Base-by-base conservation (phyloP, 2,797 vertebrate genomes). In the Orientallactaga sibirica region DNA sequence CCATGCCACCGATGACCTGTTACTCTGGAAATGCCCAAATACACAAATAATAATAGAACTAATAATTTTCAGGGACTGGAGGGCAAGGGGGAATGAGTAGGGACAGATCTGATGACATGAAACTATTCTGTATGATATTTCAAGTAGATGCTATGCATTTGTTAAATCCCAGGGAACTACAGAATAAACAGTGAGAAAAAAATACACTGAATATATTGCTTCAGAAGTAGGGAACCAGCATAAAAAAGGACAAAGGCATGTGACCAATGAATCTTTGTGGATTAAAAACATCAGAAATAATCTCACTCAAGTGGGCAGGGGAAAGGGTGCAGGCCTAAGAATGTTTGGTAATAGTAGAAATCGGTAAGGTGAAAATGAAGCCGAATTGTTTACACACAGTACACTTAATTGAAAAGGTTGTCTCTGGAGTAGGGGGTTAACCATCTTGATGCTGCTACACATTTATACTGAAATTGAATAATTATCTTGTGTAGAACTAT, bases 211-310 rank as follows among this genome's bases (percentile, higher is more conserved):
- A 68, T n/a, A 68, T n/a, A 68, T 68, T 68, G 29, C 16, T 68
- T 80, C 75, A 58, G 29, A 52, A 15, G 12, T 86, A 74, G 25
- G 37, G 11, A 7, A 48, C 33, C 29, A 64, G 20, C 29, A 25
- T 15, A 87, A 70, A 73, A 86, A 68, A n/a, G 77, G 55, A 41
- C 62, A 90, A 37, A 41, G 66, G 43, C 66, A 19, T 27, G 2
- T 33, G 52, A 64, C 41, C 27, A 76, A 22, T 83, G 55, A 93
- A 58, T 86, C 74, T 43, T 83, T 86, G 80, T 76, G 61, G 7
- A 58, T 86, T 55, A n/a, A 8, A 93, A 43, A 58, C 70, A 20
- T 90, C 71, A 79, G 43, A 92, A 91, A 86, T 43, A 55, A 12
- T 5, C n/a, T 88, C 52, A 58, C 18, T 73, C 5, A 52, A 48